Evolutionary conservation across 2,888 invertebrate species (phyloP).

Genomic region (Nudaria mundana): DNA sequence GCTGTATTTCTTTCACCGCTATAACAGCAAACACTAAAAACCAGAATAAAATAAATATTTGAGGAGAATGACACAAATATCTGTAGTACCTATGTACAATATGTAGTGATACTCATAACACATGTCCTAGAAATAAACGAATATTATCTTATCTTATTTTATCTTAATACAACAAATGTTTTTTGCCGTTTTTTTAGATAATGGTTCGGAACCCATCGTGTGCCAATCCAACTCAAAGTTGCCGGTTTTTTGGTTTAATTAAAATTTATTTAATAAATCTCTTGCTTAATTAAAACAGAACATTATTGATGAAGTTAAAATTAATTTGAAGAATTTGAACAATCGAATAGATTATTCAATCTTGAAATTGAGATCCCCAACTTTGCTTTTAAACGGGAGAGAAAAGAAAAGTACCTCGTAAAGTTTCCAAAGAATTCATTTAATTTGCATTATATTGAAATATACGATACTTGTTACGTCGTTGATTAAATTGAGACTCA

Average conservation of each 20-base stretch:
- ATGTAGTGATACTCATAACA: too few species aligned
- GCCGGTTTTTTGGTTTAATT: not conserved
- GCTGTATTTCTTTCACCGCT: too few species aligned
- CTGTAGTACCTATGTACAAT: too few species aligned
- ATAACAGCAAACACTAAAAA: too few species aligned
- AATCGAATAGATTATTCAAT: conserved; percentile 27
- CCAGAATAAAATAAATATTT: too few species aligned
- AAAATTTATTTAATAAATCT: conserved; percentile 1
- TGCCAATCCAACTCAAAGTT: too few species aligned
- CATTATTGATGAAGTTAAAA: conserved; percentile 25
- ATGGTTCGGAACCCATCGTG: too few species aligned
- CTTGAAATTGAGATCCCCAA: conserved; percentile 28
- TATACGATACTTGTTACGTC: not conserved
- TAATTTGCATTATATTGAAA: conserved; percentile 44
- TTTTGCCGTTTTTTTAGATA: too few species aligned
- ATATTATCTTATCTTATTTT: too few species aligned
- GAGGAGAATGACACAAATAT: too few species aligned
- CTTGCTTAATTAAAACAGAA: conserved; percentile 4
- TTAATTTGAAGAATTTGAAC: conserved; percentile 28
- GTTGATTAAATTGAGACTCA: not conserved
- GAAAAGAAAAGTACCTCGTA: conserved; percentile 36
- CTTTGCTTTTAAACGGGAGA: conserved; percentile 17
- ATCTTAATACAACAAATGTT: too few species aligned
- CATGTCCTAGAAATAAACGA: too few species aligned
- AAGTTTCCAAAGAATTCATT: conserved; percentile 39